phyloP scores from a whole-genome alignment of 2,797 vertebrate genomes.

The Apogon hyalosoma region DNA sequence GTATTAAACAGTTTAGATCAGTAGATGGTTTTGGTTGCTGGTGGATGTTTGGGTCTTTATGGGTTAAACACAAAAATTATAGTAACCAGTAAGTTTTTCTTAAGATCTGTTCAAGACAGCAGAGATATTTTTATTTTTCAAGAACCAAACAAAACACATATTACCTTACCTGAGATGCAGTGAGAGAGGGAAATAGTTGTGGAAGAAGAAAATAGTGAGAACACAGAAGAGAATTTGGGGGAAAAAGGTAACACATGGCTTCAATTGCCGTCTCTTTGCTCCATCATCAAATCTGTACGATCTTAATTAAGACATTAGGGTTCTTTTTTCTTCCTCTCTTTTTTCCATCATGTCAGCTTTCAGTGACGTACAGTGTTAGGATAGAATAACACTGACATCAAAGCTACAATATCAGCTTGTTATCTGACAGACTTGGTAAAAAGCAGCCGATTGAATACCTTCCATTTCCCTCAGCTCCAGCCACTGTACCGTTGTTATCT shows the following conservation, averaged over 20 bases:
- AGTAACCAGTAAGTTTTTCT: background rate
- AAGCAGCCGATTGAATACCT: conserved; percentile 50
- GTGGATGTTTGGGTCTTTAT: too few relatives aligned
- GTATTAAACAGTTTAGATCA: too few relatives aligned
- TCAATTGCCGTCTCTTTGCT: conserved; percentile 71
- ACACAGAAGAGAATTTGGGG: conserved; percentile 29
- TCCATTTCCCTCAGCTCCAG: conserved; percentile 49
- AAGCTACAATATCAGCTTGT: conserved; percentile 54
- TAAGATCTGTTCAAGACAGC: conserved; percentile 26
- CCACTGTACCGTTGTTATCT: conserved; percentile 74
- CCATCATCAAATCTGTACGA: conserved; percentile 76
- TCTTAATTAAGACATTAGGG: conserved; percentile 80
- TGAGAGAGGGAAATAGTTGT: conserved; percentile 27
- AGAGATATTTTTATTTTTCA: conserved; percentile 26
- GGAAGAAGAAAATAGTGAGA: conserved; percentile 22
- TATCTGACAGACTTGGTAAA: conserved; percentile 52
- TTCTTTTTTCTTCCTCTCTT: conserved; percentile 55
- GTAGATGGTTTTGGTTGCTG: too few relatives aligned
- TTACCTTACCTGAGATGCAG: conserved; percentile 29
- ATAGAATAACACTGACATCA: conserved; percentile 63
- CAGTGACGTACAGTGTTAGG: conserved; percentile 62
- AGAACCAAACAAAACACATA: conserved; percentile 38
- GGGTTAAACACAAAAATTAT: too few relatives aligned
- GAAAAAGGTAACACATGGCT: conserved; percentile 72
- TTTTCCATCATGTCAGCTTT: conserved; percentile 78